phyloP scores from a whole-genome alignment of 92 coral and sea anemone genomes.

The Parazoanthus darwini region DNA sequence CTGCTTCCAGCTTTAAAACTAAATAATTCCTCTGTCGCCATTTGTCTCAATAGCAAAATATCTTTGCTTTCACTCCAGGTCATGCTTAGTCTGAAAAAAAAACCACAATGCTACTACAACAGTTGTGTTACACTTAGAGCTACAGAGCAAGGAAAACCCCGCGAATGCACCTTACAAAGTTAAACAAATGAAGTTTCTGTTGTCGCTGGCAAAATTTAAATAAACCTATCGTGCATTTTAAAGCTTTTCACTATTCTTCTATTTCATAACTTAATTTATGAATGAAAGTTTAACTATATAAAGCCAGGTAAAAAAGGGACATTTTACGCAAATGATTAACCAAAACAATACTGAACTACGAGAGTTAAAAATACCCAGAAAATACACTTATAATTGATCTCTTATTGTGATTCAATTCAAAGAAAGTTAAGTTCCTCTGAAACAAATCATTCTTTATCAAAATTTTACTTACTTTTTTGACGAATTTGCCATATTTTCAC shows the following conservation, averaged over 20 bases:
- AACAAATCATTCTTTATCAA: too few relatives aligned
- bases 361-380: background rate
- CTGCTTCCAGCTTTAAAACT: slow-evolving; percentile 4
- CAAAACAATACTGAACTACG: slow-evolving; percentile 2
- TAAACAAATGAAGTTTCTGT: slow-evolving; percentile 1
- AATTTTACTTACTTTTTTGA: too few relatives aligned
- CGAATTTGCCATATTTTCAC: too few relatives aligned
- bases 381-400: background rate
- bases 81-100: slow-evolving; percentile 7
- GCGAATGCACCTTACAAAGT: background rate
- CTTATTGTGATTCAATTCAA: slow-evolving; percentile 17
- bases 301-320: slow-evolving; percentile 31
- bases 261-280: slow-evolving; percentile 19
- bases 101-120: slow-evolving; percentile 13
- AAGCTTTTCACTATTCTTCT: too few relatives aligned
- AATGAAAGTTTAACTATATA: background rate
- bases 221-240: background rate
- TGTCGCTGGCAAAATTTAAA: background rate
- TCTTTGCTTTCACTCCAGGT: slow-evolving; percentile 12
- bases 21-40: slow-evolving; percentile 15
- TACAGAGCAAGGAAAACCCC: slow-evolving; percentile 7
- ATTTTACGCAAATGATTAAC: slow-evolving; percentile 6
- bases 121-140: slow-evolving; percentile 25
- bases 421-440: background rate
- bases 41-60: slow-evolving; percentile 10